Evolutionary conservation across 2,113 vertebrate genomes (phyloP), one percentile per base, ranked within the genome.

Genomic region (Mormoops blainvillei): DNA sequence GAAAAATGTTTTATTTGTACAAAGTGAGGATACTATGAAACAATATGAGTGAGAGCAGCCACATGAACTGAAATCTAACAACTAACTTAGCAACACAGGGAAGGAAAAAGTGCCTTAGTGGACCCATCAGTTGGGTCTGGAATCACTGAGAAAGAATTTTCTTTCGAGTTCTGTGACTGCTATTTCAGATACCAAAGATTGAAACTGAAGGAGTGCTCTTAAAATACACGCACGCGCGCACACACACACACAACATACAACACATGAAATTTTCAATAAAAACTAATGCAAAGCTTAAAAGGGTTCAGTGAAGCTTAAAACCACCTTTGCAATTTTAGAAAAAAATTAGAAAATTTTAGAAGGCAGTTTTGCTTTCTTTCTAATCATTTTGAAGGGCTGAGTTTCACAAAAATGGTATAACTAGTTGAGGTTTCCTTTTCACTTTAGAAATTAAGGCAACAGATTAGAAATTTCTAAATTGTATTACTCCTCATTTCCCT

Each of bases 151-250:
- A 80, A 90, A 65, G 7, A 13, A 43, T 7, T 38, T 77, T 58
- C 88, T 89, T 52, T 50, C 43, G 15, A 43, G 38, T 45, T 89
- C 33, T 13, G 7, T 48, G 54, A 38, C 18, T 41, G 38, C 48
- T 22, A 45, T 28, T 77, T 80, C 73, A 63, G 63, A 43, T 5
- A 20, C n/a, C 52, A 50, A 54, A 65, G n/a, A 16, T 28, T 71
- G 41, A 26, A 19, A 3, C 2, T 0, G 13, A 7, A 0, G 2
- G 0, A 3, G n/a, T 4, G 41, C 74, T 87, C 18, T 20, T 4
- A 63, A 77, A 48, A 54, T 52, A n/a, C 56, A 58, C 56, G 3
- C 10, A 36, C 36, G 26, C 3, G 0, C 67, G 12, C 52, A 15
- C 76, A 18, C 50, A 28, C 28, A 19, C 52, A 38, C 41, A 22